Evolutionary conservation across 2,888 invertebrate species (phyloP).

Genomic region (Drosophila paramelanica): DNA sequence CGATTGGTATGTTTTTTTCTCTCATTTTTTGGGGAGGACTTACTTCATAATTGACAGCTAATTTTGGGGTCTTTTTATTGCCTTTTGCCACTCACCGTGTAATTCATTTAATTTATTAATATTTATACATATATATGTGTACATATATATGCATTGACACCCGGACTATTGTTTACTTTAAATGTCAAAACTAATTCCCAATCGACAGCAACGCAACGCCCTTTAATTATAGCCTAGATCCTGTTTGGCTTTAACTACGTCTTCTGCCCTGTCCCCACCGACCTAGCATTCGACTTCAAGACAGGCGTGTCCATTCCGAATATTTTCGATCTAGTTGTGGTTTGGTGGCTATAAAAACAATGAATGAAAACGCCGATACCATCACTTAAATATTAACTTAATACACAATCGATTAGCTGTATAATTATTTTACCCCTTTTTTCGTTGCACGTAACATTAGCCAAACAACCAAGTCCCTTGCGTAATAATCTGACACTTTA

Average conservation of each 20-base stretch:
- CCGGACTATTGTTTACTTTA: constrained; percentile 18
- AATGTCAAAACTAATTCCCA: constrained; percentile 55
- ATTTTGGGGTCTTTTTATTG: constrained; percentile 69
- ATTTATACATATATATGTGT: constrained; percentile 26
- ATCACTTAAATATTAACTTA: not conserved
- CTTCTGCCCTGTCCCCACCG: no score
- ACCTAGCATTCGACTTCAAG: no score
- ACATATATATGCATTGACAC: constrained; percentile 11
- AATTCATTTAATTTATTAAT: constrained; percentile 70
- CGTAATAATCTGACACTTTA: no score
- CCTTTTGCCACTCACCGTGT: constrained; percentile 47
- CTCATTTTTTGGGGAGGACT: constrained; percentile 32
- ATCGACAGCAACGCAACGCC: constrained; percentile 36
- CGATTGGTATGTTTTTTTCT: constrained; percentile 9
- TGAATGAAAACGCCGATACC: no score
- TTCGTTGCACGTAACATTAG: not conserved
- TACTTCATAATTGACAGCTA: constrained; percentile 78
- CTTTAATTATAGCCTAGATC: constrained; percentile 43
- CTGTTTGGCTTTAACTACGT: not conserved
- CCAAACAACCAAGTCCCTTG: not conserved
- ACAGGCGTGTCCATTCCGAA: not conserved
- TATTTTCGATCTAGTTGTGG: not conserved
- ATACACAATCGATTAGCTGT: not conserved
- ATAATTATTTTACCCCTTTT: not conserved
- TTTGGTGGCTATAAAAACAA: not conserved